Evolutionary conservation across 2,888 invertebrate species (phyloP).

Genomic region (Pheosia tremula): DNA sequence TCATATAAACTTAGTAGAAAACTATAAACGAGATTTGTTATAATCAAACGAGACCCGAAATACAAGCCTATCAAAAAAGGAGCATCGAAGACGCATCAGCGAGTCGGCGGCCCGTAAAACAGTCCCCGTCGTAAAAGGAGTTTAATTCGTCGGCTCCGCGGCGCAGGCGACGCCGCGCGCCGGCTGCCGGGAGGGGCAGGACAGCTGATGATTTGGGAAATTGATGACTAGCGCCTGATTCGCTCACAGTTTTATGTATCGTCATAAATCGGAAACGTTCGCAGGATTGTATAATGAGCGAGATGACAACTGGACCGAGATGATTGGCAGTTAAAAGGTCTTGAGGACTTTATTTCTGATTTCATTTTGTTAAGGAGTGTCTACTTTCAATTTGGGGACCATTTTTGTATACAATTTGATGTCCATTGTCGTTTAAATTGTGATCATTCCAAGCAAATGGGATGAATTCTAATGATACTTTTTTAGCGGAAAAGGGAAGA

Average conservation of each 20-base stretch:
- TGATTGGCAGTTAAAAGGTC: constrained; percentile 8
- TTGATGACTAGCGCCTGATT: constrained; percentile 36
- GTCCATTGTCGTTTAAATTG: too few relatives aligned
- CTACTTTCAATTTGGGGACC: not conserved
- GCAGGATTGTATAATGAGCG: constrained; percentile 22
- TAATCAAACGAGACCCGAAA: constrained; percentile 38
- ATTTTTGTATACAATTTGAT: not conserved
- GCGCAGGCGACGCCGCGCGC: constrained; percentile 19
- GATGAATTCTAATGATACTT: too few relatives aligned
- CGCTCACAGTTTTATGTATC: constrained; percentile 33
- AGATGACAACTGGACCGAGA: constrained; percentile 8
- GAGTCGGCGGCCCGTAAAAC: constrained; percentile 48
- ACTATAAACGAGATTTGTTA: constrained; percentile 52
- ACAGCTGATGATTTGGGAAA: constrained; percentile 40
- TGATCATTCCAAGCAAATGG: too few relatives aligned
- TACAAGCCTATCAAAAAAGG: constrained; percentile 42
- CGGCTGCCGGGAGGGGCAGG: constrained; percentile 17
- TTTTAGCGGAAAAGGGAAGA: too few relatives aligned
- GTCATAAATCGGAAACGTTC: constrained; percentile 20
- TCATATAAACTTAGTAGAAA: constrained; percentile 15
- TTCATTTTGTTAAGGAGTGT: not conserved
- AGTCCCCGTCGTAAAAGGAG: constrained; percentile 53
- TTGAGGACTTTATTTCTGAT: not conserved
- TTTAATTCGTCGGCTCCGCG: constrained; percentile 54
- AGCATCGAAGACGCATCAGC: constrained; percentile 50